phyloP scores from a whole-genome alignment of 2,113 vertebrate genomes.

The Toxotes chatareus region DNA sequence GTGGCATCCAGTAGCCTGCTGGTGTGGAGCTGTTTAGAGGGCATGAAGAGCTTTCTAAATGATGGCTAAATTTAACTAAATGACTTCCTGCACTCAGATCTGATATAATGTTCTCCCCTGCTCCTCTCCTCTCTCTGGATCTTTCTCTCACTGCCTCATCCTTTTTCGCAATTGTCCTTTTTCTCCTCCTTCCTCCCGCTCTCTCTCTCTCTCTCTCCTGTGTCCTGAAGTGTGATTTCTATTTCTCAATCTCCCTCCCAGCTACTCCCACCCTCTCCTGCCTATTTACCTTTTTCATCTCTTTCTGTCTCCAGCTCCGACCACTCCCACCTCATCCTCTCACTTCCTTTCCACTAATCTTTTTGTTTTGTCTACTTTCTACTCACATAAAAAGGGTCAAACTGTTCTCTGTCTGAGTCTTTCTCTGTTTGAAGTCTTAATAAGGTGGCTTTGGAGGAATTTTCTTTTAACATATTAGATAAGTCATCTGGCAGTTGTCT shows the following conservation, averaged over 20 bases:
- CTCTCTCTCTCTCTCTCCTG: slow-evolving; percentile 19
- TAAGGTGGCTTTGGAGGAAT: slow-evolving; percentile 46
- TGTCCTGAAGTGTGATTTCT: slow-evolving; percentile 60
- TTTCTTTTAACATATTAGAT: slow-evolving; percentile 53
- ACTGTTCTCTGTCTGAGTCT: slow-evolving; percentile 24
- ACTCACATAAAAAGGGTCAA: slow-evolving; percentile 23
- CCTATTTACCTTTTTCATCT: slow-evolving; percentile 55
- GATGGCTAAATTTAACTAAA: slow-evolving; percentile 84
- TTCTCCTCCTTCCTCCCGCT: slow-evolving; percentile 56
- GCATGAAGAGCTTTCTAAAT: slow-evolving; percentile 78
- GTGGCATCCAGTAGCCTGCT: slow-evolving; percentile 72
- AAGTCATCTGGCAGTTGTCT: slow-evolving; percentile 48
- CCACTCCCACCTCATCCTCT: slow-evolving; percentile 29
- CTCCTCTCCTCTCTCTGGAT: slow-evolving; percentile 59
- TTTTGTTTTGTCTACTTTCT: slow-evolving; percentile 54
- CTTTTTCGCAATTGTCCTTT: slow-evolving; percentile 67
- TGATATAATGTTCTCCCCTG: slow-evolving; percentile 74
- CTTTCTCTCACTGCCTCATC: slow-evolving; percentile 64
- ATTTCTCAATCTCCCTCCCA: slow-evolving; percentile 46
- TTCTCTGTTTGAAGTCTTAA: slow-evolving; percentile 43
- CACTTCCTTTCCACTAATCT: slow-evolving; percentile 38
- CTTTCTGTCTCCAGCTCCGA: slow-evolving; percentile 29
- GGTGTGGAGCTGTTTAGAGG: slow-evolving; percentile 75
- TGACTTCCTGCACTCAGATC: slow-evolving; percentile 81
- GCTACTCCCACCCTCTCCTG: slow-evolving; percentile 26